Evolutionary conservation across 2,113 vertebrate genomes (phyloP).

Genomic region (Pipra filicauda): DNA sequence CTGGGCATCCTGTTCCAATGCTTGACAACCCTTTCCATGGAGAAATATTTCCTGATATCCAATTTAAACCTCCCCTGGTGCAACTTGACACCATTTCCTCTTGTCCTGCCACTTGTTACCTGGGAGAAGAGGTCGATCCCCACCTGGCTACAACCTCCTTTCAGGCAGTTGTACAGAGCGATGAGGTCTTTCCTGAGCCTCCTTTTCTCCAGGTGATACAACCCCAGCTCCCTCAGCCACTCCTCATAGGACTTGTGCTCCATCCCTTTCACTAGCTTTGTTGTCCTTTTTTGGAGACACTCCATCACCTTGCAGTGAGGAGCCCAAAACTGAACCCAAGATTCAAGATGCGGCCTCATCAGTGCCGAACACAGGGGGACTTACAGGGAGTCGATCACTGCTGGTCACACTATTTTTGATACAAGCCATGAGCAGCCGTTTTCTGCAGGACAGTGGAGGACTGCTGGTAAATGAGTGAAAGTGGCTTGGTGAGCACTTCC

Average conservation of each 20-base stretch:
- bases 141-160: not conserved
- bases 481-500: not conserved
- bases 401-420: too few species aligned
- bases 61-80: not conserved
- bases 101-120: not conserved
- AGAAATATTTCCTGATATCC: not conserved
- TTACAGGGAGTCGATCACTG: too few species aligned
- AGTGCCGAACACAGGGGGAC: not conserved
- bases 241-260: not conserved
- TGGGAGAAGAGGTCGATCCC: not conserved
- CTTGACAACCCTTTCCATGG: not conserved
- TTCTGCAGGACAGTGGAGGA: not conserved
- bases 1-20: not conserved
- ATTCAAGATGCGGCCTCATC: not conserved
- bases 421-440: not conserved
- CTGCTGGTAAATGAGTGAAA: not conserved
- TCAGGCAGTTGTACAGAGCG: not conserved
- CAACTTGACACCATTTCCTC: not conserved
- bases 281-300: not conserved
- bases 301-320: not conserved
- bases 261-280: not conserved
- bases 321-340: not conserved
- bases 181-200: not conserved
- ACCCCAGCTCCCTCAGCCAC: not conserved
- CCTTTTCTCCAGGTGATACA: not conserved